Evolutionary conservation across 2,113 vertebrate species (phyloP).

Genomic region (Otus sunia): DNA sequence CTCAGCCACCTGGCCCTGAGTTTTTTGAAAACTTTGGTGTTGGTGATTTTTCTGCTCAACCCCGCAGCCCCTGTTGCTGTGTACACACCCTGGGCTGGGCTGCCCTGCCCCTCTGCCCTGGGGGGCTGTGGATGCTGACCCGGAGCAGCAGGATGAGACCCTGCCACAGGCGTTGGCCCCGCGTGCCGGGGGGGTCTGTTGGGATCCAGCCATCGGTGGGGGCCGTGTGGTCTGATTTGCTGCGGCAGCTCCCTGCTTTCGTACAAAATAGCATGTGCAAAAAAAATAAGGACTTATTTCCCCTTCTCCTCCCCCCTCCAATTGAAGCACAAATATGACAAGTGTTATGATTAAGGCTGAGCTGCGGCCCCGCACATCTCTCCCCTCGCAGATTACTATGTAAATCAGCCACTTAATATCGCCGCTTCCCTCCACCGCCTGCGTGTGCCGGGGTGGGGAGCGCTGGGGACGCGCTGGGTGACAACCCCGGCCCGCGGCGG

Average conservation of each 20-base stretch:
- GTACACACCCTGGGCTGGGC: neutral
- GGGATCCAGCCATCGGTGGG: neutral
- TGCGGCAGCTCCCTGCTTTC: neutral
- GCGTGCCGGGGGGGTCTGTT: neutral
- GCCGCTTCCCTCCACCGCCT: neutral
- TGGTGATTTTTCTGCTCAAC: neutral
- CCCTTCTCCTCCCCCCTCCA: neutral
- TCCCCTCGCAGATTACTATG: neutral
- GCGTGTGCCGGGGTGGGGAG: neutral
- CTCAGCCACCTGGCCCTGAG: neutral
- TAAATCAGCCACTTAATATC: neutral
- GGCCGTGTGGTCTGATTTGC: neutral
- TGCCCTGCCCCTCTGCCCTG: neutral
- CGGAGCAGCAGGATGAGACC: too few species aligned
- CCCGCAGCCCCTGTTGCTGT: neutral
- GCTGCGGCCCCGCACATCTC: neutral
- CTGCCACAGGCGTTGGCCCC: too few species aligned
- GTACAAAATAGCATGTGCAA: rapidly evolving
- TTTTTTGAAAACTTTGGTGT: neutral
- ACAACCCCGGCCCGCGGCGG: neutral
- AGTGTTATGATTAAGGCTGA: neutral
- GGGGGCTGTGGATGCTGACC: neutral
- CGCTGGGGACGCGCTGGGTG: neutral
- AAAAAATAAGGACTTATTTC: neutral
- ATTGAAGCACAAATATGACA: neutral